Evolutionary conservation across 2,888 invertebrate genomes (phyloP).

Genomic region (Troides helena): DNA sequence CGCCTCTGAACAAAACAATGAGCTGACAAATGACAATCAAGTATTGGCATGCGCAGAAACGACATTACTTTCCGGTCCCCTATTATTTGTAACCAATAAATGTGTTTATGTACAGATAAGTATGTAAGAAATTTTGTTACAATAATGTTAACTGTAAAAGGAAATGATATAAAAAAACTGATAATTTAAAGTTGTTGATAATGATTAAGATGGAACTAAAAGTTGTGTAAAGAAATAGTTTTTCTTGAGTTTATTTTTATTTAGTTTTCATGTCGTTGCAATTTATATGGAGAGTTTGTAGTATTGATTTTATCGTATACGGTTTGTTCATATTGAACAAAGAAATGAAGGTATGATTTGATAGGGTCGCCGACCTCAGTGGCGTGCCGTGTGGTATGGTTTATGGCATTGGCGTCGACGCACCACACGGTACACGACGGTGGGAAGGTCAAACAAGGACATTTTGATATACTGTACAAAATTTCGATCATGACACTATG

Average conservation of each 20-base stretch:
- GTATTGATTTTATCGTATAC: neutral
- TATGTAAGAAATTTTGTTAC: too few relatives aligned
- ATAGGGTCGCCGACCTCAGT: conserved; percentile 39
- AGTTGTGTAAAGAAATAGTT: too few relatives aligned
- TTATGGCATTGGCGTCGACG: conserved; percentile 39
- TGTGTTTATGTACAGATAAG: too few relatives aligned
- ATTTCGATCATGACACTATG: neutral
- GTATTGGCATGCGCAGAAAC: too few relatives aligned
- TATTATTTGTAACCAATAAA: too few relatives aligned
- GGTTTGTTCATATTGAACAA: conserved; percentile 18
- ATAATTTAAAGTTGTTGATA: too few relatives aligned
- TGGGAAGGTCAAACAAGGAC: conserved; percentile 49
- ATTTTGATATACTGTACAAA: conserved; percentile 27
- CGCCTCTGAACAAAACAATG: too few relatives aligned
- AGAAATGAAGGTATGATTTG: conserved; percentile 35
- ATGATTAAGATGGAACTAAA: too few relatives aligned
- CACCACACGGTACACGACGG: conserved; percentile 43
- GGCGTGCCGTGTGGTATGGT: conserved; percentile 36
- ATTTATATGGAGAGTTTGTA: neutral
- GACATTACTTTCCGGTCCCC: too few relatives aligned
- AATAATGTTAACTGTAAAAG: too few relatives aligned
- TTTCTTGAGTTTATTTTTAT: neutral
- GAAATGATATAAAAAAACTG: too few relatives aligned
- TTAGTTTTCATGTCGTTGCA: neutral
- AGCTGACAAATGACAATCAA: too few relatives aligned